Percentiles rank a stretch among this genome's conserved stretches.
Conservation (phyloP, 1,140 invertebrate species). For the Chionoecetes opilio region DNA sequence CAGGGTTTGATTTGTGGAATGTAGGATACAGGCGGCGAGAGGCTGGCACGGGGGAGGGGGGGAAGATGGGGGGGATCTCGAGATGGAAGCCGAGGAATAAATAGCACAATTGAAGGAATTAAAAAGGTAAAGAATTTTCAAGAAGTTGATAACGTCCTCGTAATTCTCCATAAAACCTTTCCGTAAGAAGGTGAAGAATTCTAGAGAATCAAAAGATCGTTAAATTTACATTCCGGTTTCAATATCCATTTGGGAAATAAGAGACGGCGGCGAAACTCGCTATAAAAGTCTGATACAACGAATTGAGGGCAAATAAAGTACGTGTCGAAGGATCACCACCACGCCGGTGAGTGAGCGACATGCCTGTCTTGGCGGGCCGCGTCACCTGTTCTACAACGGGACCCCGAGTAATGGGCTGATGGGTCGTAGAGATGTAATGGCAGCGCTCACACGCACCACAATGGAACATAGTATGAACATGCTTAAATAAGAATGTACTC, state of each 20-base stretch:
- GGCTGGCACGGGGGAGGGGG: not conserved
- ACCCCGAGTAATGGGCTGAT: not conserved
- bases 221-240: not conserved
- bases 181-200: not conserved
- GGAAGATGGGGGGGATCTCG: not conserved
- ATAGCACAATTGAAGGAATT: no score
- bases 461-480: slow-evolving; percentile 31
- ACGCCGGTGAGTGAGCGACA: not conserved
- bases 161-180: not conserved
- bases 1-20: slow-evolving; percentile 51
- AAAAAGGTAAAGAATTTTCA: not conserved
- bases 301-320: not conserved
- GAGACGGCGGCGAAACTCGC: not conserved
- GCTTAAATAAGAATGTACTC: not conserved
- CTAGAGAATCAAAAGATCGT: not conserved
- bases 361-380: not conserved
- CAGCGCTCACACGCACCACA: not conserved
- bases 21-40: not conserved
- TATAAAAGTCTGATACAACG: not conserved
- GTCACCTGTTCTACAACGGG: not conserved
- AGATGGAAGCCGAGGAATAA: not conserved
- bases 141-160: not conserved
- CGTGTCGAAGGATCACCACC: not conserved
- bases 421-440: not conserved
- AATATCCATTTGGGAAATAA: not conserved